Evolutionary conservation across 2,888 invertebrate genomes (phyloP).

Genomic region (Drosophila macrospina): DNA sequence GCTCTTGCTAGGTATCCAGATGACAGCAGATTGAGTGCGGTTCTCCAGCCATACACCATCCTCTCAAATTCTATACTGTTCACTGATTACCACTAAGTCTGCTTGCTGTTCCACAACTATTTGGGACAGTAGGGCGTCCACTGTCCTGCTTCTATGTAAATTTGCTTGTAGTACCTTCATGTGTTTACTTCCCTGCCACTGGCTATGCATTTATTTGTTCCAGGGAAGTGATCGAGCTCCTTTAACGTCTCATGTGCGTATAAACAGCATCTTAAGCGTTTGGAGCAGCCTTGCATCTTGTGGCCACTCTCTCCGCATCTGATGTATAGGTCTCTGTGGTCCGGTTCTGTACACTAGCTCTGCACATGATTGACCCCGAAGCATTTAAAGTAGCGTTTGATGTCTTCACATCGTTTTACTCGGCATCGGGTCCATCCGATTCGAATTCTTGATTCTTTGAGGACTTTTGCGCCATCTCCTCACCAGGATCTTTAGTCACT

Average conservation of each 20-base stretch:
- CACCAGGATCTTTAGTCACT: background rate
- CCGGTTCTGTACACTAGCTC: background rate
- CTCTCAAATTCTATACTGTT: background rate
- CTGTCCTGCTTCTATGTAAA: too few species aligned
- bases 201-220: background rate
- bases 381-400: conserved; percentile 4
- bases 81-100: background rate
- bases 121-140: background rate
- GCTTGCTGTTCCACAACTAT: background rate
- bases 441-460: background rate
- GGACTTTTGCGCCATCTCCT: background rate
- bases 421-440: conserved; percentile 4
- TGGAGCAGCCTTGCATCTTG: conserved; percentile 6
- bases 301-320: too few species aligned
- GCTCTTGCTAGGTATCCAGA: background rate
- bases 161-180: too few species aligned
- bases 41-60: background rate
- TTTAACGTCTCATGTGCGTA: conserved; percentile 4
- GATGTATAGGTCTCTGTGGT: background rate
- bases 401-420: background rate
- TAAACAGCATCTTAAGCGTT: background rate
- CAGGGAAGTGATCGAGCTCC: conserved; percentile 7
- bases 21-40: background rate
- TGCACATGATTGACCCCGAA: background rate
- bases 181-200: background rate